Evolutionary conservation across 2,797 vertebrate genomes (phyloP).

Genomic region (Tapera naevia): DNA sequence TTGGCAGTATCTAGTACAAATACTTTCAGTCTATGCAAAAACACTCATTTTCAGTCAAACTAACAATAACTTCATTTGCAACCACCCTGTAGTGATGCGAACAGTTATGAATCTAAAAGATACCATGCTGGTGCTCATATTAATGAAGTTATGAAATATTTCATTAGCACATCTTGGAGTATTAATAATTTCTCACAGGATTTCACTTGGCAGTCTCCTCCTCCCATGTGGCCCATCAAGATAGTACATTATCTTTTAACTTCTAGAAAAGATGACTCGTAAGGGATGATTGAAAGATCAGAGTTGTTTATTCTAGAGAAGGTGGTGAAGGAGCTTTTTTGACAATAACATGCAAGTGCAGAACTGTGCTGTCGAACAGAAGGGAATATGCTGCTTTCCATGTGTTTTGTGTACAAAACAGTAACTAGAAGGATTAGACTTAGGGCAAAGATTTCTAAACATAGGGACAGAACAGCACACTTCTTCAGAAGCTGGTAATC

Average conservation of each 20-base stretch:
- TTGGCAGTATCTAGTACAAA: neutral
- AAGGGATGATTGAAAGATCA: neutral
- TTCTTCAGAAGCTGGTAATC: neutral
- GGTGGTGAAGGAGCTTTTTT: neutral
- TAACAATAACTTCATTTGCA: neutral
- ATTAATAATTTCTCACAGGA: constrained; percentile 41
- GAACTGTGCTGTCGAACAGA: neutral
- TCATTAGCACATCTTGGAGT: constrained; percentile 26
- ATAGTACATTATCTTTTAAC: neutral
- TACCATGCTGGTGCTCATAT: neutral
- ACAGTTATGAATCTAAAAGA: neutral
- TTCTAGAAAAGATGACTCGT: neutral
- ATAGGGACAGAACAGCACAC: neutral
- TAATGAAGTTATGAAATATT: constrained; percentile 32
- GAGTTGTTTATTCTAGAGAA: neutral
- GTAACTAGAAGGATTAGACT: neutral
- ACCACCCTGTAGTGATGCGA: neutral
- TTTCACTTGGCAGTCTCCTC: neutral
- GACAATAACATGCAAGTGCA: neutral
- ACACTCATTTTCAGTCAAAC: neutral
- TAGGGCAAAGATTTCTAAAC: constrained; percentile 20
- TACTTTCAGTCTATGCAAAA: neutral
- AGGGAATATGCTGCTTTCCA: neutral
- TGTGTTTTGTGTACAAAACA: neutral
- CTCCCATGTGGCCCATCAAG: neutral